Percentiles rank a stretch among this genome's conserved stretches.
Evolutionary conservation across 2,888 invertebrate genomes (phyloP).

Genomic region (Dastarcus helophoroides): DNA sequence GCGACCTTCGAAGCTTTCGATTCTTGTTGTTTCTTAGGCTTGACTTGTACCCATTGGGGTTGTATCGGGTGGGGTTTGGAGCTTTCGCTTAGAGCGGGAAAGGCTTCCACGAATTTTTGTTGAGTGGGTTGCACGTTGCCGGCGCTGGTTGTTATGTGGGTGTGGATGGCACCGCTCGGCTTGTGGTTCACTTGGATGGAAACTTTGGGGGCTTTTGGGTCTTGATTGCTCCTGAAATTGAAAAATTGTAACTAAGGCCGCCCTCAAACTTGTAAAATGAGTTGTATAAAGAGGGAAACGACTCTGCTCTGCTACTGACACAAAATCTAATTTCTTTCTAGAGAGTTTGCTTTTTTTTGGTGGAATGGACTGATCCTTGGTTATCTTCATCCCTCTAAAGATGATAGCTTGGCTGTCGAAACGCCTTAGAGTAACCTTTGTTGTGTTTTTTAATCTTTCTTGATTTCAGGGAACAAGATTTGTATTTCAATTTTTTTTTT

Average conservation of each 20-base stretch:
- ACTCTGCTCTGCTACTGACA: too few relatives aligned
- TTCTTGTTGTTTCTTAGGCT: conserved; percentile 36
- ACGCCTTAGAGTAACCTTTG: too few relatives aligned
- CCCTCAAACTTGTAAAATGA: too few relatives aligned
- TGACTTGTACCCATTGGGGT: conserved; percentile 48
- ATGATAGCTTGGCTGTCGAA: too few relatives aligned
- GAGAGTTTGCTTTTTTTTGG: too few relatives aligned
- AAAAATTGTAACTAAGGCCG: conserved; percentile 4
- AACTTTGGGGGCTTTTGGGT: conserved; percentile 36
- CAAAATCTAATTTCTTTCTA: too few relatives aligned
- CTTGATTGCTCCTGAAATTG: conserved; percentile 23
- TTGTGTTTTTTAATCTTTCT: too few relatives aligned
- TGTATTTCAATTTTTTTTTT: too few relatives aligned
- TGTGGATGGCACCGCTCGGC: conserved; percentile 29
- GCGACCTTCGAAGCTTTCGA: conserved; percentile 38
- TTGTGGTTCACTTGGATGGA: conserved; percentile 47
- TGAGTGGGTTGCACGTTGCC: conserved; percentile 8
- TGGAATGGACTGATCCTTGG: too few relatives aligned
- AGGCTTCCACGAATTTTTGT: conserved; percentile 28
- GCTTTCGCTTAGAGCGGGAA: conserved; percentile 34
- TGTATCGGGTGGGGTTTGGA: conserved; percentile 20
- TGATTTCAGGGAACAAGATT: too few relatives aligned
- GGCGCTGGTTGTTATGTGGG: conserved; percentile 8
- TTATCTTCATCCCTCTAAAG: too few relatives aligned
- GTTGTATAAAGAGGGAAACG: too few relatives aligned